phyloP scores from a whole-genome alignment of 2,797 vertebrate species.

The Tokudaia muenninki region DNA sequence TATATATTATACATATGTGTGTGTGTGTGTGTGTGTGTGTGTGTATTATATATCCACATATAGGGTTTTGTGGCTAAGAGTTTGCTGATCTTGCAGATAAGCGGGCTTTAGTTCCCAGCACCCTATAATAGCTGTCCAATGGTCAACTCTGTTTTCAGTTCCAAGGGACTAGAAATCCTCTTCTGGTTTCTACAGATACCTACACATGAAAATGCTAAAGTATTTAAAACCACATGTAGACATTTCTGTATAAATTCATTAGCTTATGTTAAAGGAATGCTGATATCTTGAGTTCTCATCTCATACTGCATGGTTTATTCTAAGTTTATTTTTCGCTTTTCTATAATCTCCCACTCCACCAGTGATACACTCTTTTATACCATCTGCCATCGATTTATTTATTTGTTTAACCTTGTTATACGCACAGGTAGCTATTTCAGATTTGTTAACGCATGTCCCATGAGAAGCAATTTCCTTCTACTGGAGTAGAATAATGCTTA shows the following conservation, averaged over 20 bases:
- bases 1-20: no score
- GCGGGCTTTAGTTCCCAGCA: background rate
- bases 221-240: background rate
- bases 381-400: constrained; percentile 19
- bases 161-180: background rate
- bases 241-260: background rate
- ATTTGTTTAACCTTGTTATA: constrained; percentile 43
- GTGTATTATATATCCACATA: background rate
- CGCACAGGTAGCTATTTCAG: constrained; percentile 21
- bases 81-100: background rate
- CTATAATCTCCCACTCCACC: background rate
- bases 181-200: background rate
- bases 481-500: background rate
- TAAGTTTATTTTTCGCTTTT: background rate
- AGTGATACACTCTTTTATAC: constrained; percentile 24
- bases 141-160: background rate
- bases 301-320: background rate
- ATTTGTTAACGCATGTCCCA: constrained; percentile 20
- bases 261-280: constrained; percentile 18
- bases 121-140: background rate
- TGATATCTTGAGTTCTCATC: background rate
- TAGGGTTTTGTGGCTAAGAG: background rate
- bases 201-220: background rate
- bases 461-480: constrained; percentile 16
- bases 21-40: no score